Evolutionary conservation across 2,797 vertebrate species (phyloP).

Genomic region (Lacerta agilis): DNA sequence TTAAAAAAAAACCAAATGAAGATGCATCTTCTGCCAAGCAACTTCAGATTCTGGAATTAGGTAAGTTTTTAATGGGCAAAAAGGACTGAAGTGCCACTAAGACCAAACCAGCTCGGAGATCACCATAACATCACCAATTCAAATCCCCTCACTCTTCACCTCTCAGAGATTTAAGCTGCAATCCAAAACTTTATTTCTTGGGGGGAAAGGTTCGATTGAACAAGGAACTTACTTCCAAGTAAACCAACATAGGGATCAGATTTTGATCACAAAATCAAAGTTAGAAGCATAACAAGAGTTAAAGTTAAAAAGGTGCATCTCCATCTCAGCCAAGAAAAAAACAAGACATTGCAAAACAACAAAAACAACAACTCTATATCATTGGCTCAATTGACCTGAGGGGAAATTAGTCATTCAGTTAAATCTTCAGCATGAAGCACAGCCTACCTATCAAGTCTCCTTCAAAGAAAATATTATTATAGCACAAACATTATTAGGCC

Average conservation of each 20-base stretch:
- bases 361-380: background rate
- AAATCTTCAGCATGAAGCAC: background rate
- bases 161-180: background rate
- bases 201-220: background rate
- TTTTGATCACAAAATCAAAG: conserved; percentile 9
- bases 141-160: background rate
- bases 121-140: background rate
- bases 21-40: background rate
- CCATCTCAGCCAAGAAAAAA: background rate
- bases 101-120: background rate
- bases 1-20: background rate
- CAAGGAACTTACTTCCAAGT: conserved; percentile 11
- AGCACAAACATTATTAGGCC: background rate
- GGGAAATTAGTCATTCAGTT: background rate
- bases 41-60: background rate
- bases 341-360: background rate
- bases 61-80: background rate
- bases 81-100: background rate
- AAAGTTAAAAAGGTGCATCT: background rate
- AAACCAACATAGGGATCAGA: background rate
- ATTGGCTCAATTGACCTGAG: background rate
- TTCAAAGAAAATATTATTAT: conserved; percentile 1
- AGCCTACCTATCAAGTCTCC: background rate
- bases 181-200: background rate
- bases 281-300: background rate